These are phyloP conservation scores for Scomber japonicus DNA, from an alignment of 2,113 vertebrate genomes.

Conservation along the genomic window DNA sequence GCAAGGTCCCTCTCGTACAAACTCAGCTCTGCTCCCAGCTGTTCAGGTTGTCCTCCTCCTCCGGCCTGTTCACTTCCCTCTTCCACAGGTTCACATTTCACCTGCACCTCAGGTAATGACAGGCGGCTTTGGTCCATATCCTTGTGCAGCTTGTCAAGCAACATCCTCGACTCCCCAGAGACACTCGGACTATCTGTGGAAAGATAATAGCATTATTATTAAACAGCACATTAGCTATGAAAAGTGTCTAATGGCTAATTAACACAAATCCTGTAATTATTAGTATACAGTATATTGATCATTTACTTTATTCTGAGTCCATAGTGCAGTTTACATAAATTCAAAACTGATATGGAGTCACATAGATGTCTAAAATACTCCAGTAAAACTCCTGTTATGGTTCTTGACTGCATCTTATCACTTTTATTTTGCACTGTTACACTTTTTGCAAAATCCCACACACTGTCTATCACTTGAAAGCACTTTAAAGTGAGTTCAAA, in stretches of 20 bases:
- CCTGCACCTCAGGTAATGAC: conserved; percentile 43
- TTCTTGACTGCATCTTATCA: no score
- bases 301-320: no score
- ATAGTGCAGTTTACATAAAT: no score
- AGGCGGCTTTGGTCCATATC: neutral
- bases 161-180: conserved; percentile 6
- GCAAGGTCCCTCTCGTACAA: conserved; percentile 1
- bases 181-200: conserved; percentile 47
- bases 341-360: no score
- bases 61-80: neutral
- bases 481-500: no score
- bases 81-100: conserved; percentile 66
- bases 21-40: neutral
- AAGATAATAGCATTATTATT: neutral
- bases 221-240: neutral
- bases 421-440: no score
- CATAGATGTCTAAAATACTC: no score
- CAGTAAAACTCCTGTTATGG: no score
- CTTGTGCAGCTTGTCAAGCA: neutral
- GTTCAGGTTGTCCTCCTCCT: neutral
- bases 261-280: neutral
- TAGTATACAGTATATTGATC: neutral
- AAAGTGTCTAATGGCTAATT: neutral
- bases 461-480: no score
- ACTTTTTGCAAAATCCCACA: no score